Base-by-base conservation (phyloP, 2,888 invertebrate species). In the Phyto melanocephala region DNA sequence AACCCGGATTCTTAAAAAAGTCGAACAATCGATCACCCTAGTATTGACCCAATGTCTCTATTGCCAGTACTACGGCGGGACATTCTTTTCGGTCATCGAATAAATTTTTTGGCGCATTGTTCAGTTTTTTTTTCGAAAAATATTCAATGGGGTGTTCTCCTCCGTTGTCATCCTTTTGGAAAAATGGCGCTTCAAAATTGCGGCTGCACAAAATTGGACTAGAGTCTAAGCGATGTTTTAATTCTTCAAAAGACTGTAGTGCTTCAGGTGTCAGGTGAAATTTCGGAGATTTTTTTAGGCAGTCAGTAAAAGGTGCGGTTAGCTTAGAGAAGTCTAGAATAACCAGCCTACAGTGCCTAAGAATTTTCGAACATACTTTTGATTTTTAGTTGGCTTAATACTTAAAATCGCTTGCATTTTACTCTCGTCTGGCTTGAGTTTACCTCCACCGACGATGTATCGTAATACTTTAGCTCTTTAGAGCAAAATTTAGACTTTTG, bases 151-250 rank as follows among this genome's bases (percentile, higher is more conserved):
- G 71, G 4, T 71, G 56, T 65, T 72, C 67, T 1, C 28, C 35
- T 0, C 17, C 50, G 0, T 50, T 15, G n/a, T 70, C 33, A 42
- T 77, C 77, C 2, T 62, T 60, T 15, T 77, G 68, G 37, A 40
- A 78, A 37, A 70, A 78, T 4, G 54, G 62, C 24, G 15, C 33
- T 7, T 72, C 65, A 6, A 79, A 79, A 20, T 72, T 52, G 0
- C 65, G 58, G 13, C 71, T 65, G 0, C 56, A 47, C n/a, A n/a
- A n/a, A n/a, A n/a, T n/a, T n/a, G n/a, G n/a, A n/a, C n/a, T n/a
- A n/a, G n/a, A n/a, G n/a, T 0, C 63, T 10, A 77, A 20, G 0
- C 24, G n/a, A 1, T 15, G 54, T 47, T 78, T 78, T 0, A 78
- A 10, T 33, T 78, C 52, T 17, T 56, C 22, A 11, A 75, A 67